Evolutionary conservation across 2,888 invertebrate species (phyloP).

Genomic region (Lithophane semibrunnea): DNA sequence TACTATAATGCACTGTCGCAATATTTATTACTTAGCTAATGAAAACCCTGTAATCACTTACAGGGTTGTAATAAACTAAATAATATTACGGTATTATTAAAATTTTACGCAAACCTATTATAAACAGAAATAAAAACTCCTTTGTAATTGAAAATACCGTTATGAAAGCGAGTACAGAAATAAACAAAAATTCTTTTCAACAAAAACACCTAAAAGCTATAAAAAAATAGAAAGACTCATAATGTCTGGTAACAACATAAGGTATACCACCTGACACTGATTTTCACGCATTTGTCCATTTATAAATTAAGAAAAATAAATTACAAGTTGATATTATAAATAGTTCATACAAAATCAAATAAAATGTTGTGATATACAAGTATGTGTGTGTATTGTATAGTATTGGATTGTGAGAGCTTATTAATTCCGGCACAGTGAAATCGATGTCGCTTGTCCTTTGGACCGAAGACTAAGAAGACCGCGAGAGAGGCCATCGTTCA

Average conservation of each 20-base stretch:
- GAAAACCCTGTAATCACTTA: not conserved
- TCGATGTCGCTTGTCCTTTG: conserved; percentile 7
- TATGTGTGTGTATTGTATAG: not conserved
- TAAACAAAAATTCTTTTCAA: not conserved
- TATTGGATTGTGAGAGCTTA: not conserved
- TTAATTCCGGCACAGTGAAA: not conserved
- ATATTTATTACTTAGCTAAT: conserved; percentile 11
- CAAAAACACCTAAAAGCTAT: not conserved
- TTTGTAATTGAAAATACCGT: too few relatives aligned
- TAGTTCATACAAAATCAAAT: not conserved
- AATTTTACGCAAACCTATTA: not conserved
- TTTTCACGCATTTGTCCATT: not conserved
- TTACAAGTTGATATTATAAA: not conserved
- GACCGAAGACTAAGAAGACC: not conserved
- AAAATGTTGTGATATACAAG: not conserved
- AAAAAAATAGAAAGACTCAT: too few relatives aligned
- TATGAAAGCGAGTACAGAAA: not conserved
- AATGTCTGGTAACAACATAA: not conserved
- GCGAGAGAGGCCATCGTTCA: conserved; percentile 51
- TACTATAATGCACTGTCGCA: conserved; percentile 18
- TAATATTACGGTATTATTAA: too few relatives aligned
- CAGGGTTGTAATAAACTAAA: too few relatives aligned
- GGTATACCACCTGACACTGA: not conserved
- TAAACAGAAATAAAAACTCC: not conserved
- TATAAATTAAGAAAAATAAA: not conserved